Evolutionary conservation across 2,113 vertebrate genomes (phyloP).

Genomic region (Chloebia gouldiae): DNA sequence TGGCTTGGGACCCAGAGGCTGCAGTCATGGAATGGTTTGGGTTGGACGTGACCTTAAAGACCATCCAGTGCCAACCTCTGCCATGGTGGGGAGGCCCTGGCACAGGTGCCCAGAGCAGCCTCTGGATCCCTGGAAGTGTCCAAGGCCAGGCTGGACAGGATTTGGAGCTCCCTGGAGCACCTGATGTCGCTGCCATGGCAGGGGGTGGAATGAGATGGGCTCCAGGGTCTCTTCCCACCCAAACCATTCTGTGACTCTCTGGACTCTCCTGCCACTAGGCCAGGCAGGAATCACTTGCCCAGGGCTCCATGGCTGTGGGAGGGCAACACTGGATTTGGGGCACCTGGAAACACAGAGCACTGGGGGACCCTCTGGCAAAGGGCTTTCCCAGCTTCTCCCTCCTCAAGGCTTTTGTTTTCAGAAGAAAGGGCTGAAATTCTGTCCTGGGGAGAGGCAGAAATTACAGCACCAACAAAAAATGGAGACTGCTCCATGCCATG

Average conservation of each 20-base stretch:
- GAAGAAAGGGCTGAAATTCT: not conserved
- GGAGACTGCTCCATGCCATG: not conserved
- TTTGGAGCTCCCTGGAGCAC: not conserved
- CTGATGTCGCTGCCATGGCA: not conserved
- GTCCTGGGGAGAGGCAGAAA: not conserved
- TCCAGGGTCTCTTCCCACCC: no score
- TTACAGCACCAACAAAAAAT: not conserved
- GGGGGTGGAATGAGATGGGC: not conserved
- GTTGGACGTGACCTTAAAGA: not conserved
- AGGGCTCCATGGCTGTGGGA: not conserved
- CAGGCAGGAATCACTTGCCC: not conserved
- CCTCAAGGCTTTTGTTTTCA: not conserved
- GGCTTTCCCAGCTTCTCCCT: not conserved
- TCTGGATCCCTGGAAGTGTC: not conserved
- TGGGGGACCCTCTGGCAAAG: not conserved
- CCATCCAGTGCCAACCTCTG: not conserved
- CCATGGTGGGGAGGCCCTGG: rapidly evolving
- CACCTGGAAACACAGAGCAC: not conserved
- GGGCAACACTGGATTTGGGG: not conserved
- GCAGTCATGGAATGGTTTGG: not conserved
- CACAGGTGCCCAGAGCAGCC: not conserved
- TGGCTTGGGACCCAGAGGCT: rapidly evolving
- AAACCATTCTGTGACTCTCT: rapidly evolving
- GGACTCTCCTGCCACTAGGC: not conserved
- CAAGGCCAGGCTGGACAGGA: rapidly evolving